These are phyloP conservation scores for Cetonia aurata DNA, from an alignment of 2,888 invertebrate species.

Conservation along the genomic window DNA sequence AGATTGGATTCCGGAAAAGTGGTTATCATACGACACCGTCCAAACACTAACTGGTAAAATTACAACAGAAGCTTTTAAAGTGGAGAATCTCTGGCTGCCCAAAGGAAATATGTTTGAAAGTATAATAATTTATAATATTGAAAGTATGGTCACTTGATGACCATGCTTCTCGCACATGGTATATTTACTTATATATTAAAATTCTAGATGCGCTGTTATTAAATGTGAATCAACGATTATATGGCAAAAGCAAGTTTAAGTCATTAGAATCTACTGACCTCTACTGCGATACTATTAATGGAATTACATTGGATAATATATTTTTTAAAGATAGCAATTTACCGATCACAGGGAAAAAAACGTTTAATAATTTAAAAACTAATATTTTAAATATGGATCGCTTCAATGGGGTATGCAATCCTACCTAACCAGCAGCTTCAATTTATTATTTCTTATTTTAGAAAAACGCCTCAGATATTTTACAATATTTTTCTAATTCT, in stretches of 20 bases:
- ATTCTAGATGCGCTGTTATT: conserved; percentile 54
- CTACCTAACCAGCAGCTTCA: too few relatives aligned
- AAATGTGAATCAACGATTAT: conserved; percentile 51
- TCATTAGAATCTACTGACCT: conserved; percentile 54
- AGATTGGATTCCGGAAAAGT: conserved; percentile 56
- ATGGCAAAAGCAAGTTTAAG: conserved; percentile 49
- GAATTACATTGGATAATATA: conserved; percentile 55
- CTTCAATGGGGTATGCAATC: conserved; percentile 53
- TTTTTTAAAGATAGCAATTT: conserved; percentile 53
- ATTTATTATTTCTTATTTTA: conserved; percentile 36
- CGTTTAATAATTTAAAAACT: conserved; percentile 53
- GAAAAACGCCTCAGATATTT: conserved; percentile 40
- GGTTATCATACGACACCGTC: conserved; percentile 56
- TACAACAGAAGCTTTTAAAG: conserved; percentile 49
- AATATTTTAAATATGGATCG: conserved; percentile 45
- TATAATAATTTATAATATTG: conserved; percentile 29
- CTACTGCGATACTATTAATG: conserved; percentile 54
- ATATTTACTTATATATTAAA: neutral
- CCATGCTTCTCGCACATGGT: too few relatives aligned
- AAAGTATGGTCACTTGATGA: too few relatives aligned
- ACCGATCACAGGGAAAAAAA: conserved; percentile 57
- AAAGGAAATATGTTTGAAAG: conserved; percentile 53
- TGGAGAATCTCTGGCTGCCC: conserved; percentile 50
- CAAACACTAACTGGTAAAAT: conserved; percentile 58
- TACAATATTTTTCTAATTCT: conserved; percentile 42